Percentiles rank a stretch among this genome's conserved stretches.
phyloP scores from a whole-genome alignment of 2,113 vertebrate species.

The Crypturellus undulatus region DNA sequence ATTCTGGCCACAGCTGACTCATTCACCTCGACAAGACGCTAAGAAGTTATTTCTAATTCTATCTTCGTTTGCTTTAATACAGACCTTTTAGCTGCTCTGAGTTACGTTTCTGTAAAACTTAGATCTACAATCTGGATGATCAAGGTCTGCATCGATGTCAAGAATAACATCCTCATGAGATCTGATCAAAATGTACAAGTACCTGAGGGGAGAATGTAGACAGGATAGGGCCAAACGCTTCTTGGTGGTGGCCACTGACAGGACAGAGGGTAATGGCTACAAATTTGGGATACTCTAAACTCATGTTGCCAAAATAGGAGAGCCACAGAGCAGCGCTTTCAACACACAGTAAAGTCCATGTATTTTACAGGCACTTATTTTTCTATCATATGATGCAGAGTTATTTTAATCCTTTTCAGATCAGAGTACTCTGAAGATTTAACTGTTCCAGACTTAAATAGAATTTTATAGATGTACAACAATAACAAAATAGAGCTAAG shows the following conservation, averaged over 20 bases:
- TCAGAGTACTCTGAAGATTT: background rate
- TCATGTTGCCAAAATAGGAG: background rate
- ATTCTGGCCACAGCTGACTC: background rate
- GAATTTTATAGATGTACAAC: background rate
- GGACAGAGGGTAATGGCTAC: too few species aligned
- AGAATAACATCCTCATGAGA: accelerated
- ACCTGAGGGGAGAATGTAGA: too few species aligned
- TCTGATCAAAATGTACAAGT: too few species aligned
- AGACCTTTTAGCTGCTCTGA: background rate
- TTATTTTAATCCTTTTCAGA: background rate
- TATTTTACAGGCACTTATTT: background rate
- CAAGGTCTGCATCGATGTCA: background rate
- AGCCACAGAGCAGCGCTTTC: background rate
- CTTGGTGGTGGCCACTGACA: too few species aligned
- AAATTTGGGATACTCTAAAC: background rate
- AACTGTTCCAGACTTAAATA: background rate
- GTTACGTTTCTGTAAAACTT: background rate
- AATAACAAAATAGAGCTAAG: background rate
- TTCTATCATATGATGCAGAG: background rate
- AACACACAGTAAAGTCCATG: background rate
- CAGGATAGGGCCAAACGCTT: too few species aligned
- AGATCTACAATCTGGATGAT: background rate
- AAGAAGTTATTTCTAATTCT: background rate
- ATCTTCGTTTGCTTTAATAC: background rate
- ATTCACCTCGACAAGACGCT: background rate